Evolutionary conservation across 2,113 vertebrate species (phyloP).

Genomic region (Piaya cayana): DNA sequence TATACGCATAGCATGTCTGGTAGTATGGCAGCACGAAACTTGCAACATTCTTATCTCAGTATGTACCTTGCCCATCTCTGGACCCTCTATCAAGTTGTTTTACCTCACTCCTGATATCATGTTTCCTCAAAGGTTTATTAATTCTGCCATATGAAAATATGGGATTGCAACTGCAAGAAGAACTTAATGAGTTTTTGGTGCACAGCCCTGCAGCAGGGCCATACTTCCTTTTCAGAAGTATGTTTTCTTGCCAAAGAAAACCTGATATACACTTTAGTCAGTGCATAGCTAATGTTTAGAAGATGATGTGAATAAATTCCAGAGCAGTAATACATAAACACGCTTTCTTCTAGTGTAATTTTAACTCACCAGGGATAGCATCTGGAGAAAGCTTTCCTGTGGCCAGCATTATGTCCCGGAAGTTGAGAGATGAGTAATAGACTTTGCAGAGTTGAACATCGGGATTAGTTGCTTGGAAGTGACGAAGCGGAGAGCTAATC

Average conservation of each 20-base stretch:
- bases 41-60: neutral
- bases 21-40: neutral
- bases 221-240: neutral
- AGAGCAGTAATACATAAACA: neutral
- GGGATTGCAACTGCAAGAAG: neutral
- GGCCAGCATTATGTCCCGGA: constrained; percentile 95
- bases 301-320: neutral
- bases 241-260: neutral
- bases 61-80: neutral
- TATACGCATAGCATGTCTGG: neutral
- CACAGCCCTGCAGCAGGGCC: neutral
- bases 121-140: neutral
- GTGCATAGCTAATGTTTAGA: neutral
- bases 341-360: neutral
- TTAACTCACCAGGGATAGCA: constrained; percentile 89
- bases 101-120: neutral
- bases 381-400: constrained; percentile 94
- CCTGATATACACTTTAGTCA: neutral
- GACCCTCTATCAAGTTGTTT: neutral
- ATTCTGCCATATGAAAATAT: neutral
- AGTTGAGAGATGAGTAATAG: constrained; percentile 93
- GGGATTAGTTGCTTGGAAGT: constrained; percentile 65
- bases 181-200: neutral
- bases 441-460: constrained; percentile 81
- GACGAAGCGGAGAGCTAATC: constrained; percentile 87